Percentiles rank a stretch among this genome's conserved stretches.
Conservation (phyloP, 1,140 invertebrate genomes). For the Mactra quadrangularis region DNA sequence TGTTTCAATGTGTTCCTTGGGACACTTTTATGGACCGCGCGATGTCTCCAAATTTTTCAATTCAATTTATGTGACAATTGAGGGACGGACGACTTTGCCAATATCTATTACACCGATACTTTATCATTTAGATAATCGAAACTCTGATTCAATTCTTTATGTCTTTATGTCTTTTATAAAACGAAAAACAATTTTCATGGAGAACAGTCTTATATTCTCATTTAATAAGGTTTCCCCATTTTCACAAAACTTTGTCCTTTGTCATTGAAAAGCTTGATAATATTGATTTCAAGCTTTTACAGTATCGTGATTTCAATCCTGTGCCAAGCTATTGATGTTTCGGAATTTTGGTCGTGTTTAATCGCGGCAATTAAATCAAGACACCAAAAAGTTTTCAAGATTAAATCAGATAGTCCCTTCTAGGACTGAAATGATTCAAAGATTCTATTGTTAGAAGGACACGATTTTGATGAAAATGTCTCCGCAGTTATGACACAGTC, state of each 20-base stretch:
- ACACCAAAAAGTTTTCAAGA: constrained; percentile 57
- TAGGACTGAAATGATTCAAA: constrained; percentile 47
- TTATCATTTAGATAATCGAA: constrained; percentile 50
- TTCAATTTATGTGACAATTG: constrained; percentile 60
- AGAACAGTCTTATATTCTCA: constrained; percentile 37
- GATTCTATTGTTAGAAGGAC: constrained; percentile 48
- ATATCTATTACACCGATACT: constrained; percentile 46
- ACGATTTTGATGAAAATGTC: constrained; percentile 58
- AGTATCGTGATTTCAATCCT: constrained; percentile 43
- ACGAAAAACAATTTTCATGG: background rate
- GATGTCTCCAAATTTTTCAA: constrained; percentile 60
- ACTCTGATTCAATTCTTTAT: constrained; percentile 22
- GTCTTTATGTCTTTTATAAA: constrained; percentile 14
- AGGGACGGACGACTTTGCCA: constrained; percentile 23
- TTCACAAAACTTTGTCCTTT: constrained; percentile 47
- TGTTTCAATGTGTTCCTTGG: constrained; percentile 54
- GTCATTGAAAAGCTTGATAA: constrained; percentile 50
- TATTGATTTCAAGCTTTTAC: constrained; percentile 46
- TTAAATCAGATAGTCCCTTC: constrained; percentile 51
- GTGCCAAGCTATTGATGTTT: constrained; percentile 50
- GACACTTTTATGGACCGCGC: constrained; percentile 48
- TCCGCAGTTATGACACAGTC: constrained; percentile 57
- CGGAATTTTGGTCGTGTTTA: constrained; percentile 46
- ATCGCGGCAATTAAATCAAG: constrained; percentile 59
- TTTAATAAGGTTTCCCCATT: no score